These are phyloP conservation scores for Nomada lathburiana DNA, from an alignment of 2,888 invertebrate genomes.

Conservation along the genomic window DNA sequence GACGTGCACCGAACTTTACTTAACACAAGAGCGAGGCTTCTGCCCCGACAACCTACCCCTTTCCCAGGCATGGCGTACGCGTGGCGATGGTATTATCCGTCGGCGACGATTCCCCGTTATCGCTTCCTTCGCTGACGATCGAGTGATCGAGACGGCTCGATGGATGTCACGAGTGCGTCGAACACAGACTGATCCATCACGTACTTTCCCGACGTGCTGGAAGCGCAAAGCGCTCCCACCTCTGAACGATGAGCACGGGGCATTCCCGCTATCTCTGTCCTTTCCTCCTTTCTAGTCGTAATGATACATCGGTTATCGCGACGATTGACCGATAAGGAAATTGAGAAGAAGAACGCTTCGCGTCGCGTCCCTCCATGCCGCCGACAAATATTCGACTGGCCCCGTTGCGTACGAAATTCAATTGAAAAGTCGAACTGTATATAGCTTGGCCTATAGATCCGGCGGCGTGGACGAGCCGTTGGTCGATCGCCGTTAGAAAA, in stretches of 20 bases:
- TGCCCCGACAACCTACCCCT: constrained; percentile 40
- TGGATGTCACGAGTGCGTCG: constrained; percentile 56
- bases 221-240: constrained; percentile 66
- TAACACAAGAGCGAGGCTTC: not conserved
- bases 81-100: constrained; percentile 15
- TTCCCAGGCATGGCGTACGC: constrained; percentile 44
- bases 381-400: not conserved
- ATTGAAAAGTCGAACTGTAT: too few species aligned
- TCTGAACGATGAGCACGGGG: constrained; percentile 52
- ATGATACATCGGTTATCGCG: not conserved
- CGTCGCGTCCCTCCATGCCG: not conserved
- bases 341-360: not conserved
- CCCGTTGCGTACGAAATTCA: not conserved
- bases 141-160: constrained; percentile 43
- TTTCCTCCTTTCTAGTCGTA: constrained; percentile 33
- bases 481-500: too few species aligned
- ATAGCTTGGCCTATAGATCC: too few species aligned
- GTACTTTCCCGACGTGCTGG: constrained; percentile 55
- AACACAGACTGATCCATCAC: constrained; percentile 68
- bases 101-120: constrained; percentile 11
- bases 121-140: constrained; percentile 22
- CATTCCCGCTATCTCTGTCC: constrained; percentile 36
- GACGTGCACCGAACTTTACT: not conserved
- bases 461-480: too few species aligned
- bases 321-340: constrained; percentile 3